phyloP scores from a whole-genome alignment of 2,113 vertebrate species.

The Erythrocercus mccallii region DNA sequence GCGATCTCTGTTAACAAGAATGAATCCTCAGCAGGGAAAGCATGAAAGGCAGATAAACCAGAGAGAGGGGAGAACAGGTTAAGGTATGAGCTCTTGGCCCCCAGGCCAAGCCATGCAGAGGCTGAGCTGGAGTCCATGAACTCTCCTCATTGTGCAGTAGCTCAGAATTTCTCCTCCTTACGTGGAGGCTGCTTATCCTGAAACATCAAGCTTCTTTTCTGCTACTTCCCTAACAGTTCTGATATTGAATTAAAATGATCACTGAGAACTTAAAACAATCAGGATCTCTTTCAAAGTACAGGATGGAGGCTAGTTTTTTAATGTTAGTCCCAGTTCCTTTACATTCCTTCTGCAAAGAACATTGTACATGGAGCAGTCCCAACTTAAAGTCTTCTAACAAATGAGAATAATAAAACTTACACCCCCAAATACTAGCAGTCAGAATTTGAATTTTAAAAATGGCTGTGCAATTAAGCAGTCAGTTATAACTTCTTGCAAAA shows the following conservation, averaged over 20 bases:
- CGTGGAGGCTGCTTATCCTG: not conserved
- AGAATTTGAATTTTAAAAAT: not conserved
- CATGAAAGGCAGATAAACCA: not conserved
- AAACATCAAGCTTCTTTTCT: not conserved
- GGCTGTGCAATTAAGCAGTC: not conserved
- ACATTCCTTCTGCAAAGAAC: not conserved
- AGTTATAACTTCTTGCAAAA: not conserved
- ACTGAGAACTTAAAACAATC: not conserved
- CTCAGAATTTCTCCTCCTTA: not conserved
- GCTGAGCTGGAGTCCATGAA: not conserved
- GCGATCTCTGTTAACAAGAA: fast-evolving
- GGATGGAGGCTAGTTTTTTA: not conserved
- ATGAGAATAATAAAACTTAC: not conserved
- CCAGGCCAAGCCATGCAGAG: not conserved
- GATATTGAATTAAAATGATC: not conserved
- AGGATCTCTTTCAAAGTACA: not conserved
- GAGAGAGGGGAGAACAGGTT: not conserved
- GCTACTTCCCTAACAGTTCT: not conserved
- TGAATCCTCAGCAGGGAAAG: not conserved
- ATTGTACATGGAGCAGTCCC: fast-evolving
- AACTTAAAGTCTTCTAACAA: not conserved
- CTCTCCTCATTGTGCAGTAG: fast-evolving
- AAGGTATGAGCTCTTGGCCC: not conserved
- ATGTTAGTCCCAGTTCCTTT: not conserved
- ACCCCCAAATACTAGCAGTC: not conserved